A percentile compares a stretch with the other conserved stretches of the same genome.
Conservation (phyloP, 2,113 vertebrate genomes). For the Chamaetylas fuelleborni region DNA sequence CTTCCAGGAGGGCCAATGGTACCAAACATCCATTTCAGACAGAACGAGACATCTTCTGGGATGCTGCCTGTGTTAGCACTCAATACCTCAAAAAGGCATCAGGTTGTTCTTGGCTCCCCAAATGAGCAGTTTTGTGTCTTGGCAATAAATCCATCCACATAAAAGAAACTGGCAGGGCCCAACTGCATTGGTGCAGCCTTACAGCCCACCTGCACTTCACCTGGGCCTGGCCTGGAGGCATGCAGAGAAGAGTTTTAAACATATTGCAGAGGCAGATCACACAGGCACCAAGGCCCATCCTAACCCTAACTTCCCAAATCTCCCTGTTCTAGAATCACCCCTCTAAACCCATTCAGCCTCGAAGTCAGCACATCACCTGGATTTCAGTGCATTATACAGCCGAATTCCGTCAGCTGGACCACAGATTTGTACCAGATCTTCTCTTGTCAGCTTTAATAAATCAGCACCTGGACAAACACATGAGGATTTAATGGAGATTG, state of each 20-base stretch:
- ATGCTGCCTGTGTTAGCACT: background rate
- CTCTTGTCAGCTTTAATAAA: conserved; percentile 92
- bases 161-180: conserved; percentile 5
- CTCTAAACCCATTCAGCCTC: background rate
- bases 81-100: background rate
- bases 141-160: conserved; percentile 42
- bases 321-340: background rate
- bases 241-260: background rate
- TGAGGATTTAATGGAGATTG: background rate
- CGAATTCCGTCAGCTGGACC: conserved; percentile 92
- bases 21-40: background rate
- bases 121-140: conserved; percentile 29
- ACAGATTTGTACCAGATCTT: conserved; percentile 93
- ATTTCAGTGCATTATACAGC: conserved; percentile 93
- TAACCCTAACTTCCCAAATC: background rate
- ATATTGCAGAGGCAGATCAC: background rate
- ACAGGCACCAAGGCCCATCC: background rate
- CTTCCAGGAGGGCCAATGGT: background rate
- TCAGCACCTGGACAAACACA: conserved; percentile 84
- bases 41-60: background rate
- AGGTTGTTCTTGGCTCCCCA: conserved; percentile 18
- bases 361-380: conserved; percentile 74
- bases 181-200: background rate
- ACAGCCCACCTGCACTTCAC: conserved; percentile 9
- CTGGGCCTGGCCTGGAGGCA: conserved; percentile 24